A percentile compares a stretch with the other conserved stretches of the same genome.
Evolutionary conservation across 1,140 invertebrate genomes (phyloP).

Genomic region (Cheumatopsyche charites): DNA sequence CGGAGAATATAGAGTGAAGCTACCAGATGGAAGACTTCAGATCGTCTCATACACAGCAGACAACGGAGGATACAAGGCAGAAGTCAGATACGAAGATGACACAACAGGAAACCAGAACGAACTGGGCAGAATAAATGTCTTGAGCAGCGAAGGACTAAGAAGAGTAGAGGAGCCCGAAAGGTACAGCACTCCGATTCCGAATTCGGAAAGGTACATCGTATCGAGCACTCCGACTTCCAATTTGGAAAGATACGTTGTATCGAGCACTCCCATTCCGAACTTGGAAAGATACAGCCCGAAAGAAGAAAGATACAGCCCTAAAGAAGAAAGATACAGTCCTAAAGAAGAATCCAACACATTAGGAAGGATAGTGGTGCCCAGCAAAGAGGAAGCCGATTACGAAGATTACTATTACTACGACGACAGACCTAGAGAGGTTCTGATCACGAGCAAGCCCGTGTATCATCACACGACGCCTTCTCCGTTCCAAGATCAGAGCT

Average conservation of each 20-base stretch:
- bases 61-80: constrained; percentile 63
- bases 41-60: constrained; percentile 66
- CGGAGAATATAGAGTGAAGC: constrained; percentile 75
- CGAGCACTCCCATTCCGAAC: neutral
- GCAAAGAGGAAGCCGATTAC: constrained; percentile 43
- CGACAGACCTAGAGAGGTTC: constrained; percentile 38
- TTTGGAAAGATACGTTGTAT: neutral
- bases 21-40: constrained; percentile 76
- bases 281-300: too few relatives aligned
- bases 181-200: too few relatives aligned
- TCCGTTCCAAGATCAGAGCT: constrained; percentile 26
- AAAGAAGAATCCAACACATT: too few relatives aligned
- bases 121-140: neutral
- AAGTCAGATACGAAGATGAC: constrained; percentile 61
- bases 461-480: constrained; percentile 34
- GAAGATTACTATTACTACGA: constrained; percentile 37
- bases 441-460: constrained; percentile 45
- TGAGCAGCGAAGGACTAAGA: too few relatives aligned
- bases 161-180: neutral
- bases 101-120: constrained; percentile 5
- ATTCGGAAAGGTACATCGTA: neutral
- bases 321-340: neutral
- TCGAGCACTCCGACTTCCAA: neutral
- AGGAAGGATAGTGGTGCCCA: constrained; percentile 46
- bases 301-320: neutral